phyloP scores from a whole-genome alignment of 1,140 invertebrate species.

The Cotesia vestalis region DNA sequence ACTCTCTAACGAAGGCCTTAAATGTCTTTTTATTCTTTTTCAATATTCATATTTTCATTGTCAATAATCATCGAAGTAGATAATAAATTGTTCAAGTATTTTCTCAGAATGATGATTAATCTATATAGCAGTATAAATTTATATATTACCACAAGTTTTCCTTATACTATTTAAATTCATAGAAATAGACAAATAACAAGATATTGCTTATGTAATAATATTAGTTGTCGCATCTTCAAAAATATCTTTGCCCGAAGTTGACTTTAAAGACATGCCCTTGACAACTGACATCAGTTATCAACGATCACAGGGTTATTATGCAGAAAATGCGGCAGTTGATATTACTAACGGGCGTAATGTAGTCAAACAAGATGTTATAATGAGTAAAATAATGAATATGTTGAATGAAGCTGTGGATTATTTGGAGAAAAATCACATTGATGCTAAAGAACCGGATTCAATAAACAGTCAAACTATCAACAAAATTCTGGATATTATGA shows the following conservation, averaged over 20 bases:
- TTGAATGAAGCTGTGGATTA: constrained; percentile 54
- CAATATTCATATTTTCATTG: background rate
- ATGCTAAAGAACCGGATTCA: constrained; percentile 50
- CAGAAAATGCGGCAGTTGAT: constrained; percentile 46
- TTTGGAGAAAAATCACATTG: constrained; percentile 57
- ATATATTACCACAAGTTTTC: too few relatives aligned
- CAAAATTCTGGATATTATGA: constrained; percentile 51
- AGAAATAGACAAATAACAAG: too few relatives aligned
- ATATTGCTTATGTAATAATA: too few relatives aligned
- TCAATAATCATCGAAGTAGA: background rate
- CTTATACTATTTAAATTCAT: too few relatives aligned
- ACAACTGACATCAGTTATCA: constrained; percentile 49
- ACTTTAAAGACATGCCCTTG: constrained; percentile 41
- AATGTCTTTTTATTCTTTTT: too few relatives aligned
- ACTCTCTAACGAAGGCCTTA: too few relatives aligned
- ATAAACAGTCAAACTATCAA: constrained; percentile 57
- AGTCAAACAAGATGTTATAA: constrained; percentile 46
- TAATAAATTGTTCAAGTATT: background rate
- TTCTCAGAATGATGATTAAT: background rate
- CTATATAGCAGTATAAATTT: too few relatives aligned
- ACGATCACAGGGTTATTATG: constrained; percentile 40
- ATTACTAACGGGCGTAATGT: constrained; percentile 52
- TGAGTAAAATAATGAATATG: constrained; percentile 52
- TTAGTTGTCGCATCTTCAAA: constrained; percentile 35
- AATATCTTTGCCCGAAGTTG: constrained; percentile 27